These are phyloP conservation scores for Bufo gargarizans DNA, from an alignment of 2,113 vertebrate genomes.

Conservation along the genomic window DNA sequence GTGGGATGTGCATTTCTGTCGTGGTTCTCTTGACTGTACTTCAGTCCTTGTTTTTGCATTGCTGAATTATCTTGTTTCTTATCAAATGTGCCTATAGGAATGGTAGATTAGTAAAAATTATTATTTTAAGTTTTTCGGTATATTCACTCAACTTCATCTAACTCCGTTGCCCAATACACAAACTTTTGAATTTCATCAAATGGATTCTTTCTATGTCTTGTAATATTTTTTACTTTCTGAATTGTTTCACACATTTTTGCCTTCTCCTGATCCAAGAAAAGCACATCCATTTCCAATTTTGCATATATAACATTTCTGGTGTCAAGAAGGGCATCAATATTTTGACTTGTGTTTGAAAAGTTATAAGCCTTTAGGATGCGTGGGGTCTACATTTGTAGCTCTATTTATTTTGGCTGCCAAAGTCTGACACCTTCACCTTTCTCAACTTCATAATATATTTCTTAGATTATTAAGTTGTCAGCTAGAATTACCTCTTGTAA, in stretches of 20 bases:
- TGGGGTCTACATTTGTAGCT: constrained; percentile 21
- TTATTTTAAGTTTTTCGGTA: not conserved
- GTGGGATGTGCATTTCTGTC: no score
- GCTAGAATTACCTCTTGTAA: not conserved
- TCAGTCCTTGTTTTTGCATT: no score
- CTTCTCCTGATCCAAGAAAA: constrained; percentile 7
- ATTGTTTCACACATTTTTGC: not conserved
- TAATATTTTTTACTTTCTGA: not conserved
- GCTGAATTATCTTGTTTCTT: no score
- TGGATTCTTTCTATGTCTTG: not conserved
- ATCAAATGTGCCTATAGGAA: no score
- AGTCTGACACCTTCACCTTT: constrained; percentile 25
- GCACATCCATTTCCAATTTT: constrained; percentile 6
- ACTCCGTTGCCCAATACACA: not conserved
- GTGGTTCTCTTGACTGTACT: no score
- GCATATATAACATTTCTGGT: constrained; percentile 33
- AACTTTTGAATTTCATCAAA: not conserved
- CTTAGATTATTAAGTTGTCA: not conserved
- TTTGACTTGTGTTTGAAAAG: constrained; percentile 28
- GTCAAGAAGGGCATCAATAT: constrained; percentile 31
- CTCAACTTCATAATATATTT: not conserved
- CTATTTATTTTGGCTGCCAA: constrained; percentile 28
- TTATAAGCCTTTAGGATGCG: not conserved
- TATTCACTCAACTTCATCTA: not conserved
- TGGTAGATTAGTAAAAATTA: no score